A percentile compares a stretch with the other conserved stretches of the same genome.
phyloP scores from a whole-genome alignment of 2,113 vertebrate genomes.

The Amblyornis subalaris region DNA sequence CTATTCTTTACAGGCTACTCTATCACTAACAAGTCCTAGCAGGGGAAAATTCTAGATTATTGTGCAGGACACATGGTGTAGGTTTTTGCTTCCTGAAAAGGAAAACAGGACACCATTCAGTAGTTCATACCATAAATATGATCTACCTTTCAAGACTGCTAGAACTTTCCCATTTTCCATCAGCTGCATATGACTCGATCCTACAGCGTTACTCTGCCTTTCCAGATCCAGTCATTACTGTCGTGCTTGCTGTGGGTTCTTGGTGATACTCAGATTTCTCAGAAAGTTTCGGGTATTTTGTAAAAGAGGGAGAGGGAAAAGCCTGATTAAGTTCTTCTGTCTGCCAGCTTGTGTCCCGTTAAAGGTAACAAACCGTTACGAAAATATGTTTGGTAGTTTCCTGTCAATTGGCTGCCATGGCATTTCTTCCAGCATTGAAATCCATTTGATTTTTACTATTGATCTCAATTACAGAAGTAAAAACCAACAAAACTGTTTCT shows the following conservation, averaged over 20 bases:
- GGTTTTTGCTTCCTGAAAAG: neutral
- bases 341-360: neutral
- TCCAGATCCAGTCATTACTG: neutral
- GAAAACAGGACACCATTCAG: neutral
- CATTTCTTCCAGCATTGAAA: neutral
- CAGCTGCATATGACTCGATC: neutral
- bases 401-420: neutral
- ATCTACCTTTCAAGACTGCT: neutral
- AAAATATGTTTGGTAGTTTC: neutral
- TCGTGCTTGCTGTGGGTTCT: neutral
- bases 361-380: neutral
- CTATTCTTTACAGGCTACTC: slow-evolving; percentile 68
- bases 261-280: neutral
- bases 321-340: neutral
- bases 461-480: neutral
- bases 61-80: neutral
- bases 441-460: neutral
- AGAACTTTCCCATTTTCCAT: neutral
- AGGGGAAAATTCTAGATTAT: neutral
- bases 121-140: neutral
- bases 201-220: neutral
- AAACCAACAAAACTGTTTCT: neutral
- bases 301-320: neutral
- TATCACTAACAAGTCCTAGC: neutral
- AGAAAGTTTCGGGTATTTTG: neutral